These are phyloP conservation scores for Triplophysa siluroides DNA, from an alignment of 2,113 vertebrate species.

Conservation along the genomic window DNA sequence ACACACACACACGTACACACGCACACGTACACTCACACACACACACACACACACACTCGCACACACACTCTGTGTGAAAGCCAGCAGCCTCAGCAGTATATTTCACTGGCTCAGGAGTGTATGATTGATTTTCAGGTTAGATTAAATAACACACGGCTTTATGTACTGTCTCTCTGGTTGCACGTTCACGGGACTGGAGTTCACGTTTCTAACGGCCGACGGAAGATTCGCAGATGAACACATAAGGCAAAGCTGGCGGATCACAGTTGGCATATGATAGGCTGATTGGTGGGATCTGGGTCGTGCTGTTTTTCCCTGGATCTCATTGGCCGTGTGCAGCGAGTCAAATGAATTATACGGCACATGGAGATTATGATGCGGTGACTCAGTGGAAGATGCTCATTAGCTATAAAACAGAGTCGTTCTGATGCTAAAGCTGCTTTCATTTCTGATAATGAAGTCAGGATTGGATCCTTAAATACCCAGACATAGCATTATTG, in stretches of 20 bases:
- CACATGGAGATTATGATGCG: too few relatives aligned
- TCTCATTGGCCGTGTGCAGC: conserved; percentile 71
- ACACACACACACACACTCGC: not conserved
- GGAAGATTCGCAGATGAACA: conserved; percentile 47
- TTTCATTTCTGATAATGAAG: conserved; percentile 82
- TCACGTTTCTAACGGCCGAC: not conserved
- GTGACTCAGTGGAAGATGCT: too few relatives aligned
- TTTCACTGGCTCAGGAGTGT: conserved; percentile 33
- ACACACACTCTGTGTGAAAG: not conserved
- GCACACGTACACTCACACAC: too few relatives aligned
- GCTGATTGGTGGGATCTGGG: conserved; percentile 54
- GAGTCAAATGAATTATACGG: conserved; percentile 73
- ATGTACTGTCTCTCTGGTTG: conserved; percentile 23
- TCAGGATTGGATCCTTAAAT: conserved; percentile 79
- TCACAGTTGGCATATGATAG: conserved; percentile 71
- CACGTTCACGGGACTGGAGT: conserved; percentile 10
- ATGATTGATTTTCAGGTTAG: conserved; percentile 34
- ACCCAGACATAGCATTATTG: conserved; percentile 73
- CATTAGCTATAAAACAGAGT: conserved; percentile 49
- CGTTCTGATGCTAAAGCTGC: conserved; percentile 81
- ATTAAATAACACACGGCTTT: conserved; percentile 33
- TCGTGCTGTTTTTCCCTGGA: conserved; percentile 62
- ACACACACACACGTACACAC: too few relatives aligned
- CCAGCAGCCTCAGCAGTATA: conserved; percentile 40
- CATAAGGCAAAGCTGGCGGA: conserved; percentile 72